Evolutionary conservation across 2,888 invertebrate genomes (phyloP).

Genomic region (Cephus pulcher): DNA sequence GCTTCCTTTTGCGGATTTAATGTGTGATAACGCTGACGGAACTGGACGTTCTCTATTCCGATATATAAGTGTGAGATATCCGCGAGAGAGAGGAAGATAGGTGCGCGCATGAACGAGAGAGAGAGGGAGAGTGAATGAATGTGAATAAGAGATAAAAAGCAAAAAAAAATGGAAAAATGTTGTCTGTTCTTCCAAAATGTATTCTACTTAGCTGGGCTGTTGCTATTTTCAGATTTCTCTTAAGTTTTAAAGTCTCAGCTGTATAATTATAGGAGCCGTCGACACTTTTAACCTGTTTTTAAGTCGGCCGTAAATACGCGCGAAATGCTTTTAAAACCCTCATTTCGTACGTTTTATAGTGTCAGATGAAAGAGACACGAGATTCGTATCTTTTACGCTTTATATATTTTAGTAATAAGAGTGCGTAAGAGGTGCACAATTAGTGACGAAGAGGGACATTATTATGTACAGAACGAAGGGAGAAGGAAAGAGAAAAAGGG

Average conservation of each 20-base stretch:
- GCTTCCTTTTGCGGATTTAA: background rate
- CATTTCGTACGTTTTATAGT: conserved; percentile 38
- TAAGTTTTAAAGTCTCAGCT: background rate
- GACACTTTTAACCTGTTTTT: background rate
- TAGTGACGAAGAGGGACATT: background rate
- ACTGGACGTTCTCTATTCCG: background rate
- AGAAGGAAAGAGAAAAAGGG: background rate
- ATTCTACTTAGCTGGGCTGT: conserved; percentile 22
- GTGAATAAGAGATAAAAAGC: background rate
- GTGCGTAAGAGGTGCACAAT: background rate
- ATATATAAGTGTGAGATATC: background rate
- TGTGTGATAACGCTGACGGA: background rate
- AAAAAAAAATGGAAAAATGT: conserved; percentile 14
- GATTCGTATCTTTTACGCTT: conserved; percentile 28
- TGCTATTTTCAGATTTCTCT: conserved; percentile 20
- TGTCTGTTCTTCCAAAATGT: conserved; percentile 26
- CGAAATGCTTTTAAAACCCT: conserved; percentile 38
- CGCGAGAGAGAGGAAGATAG: background rate
- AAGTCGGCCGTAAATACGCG: background rate
- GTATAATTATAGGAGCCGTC: background rate
- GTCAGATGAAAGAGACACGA: conserved; percentile 16
- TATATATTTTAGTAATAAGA: conserved; percentile 16
- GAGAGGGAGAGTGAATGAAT: background rate
- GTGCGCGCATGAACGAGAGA: background rate
- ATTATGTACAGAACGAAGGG: background rate